Evolutionary conservation across 2,113 vertebrate genomes (phyloP).

Genomic region (Nycticorax nycticorax): DNA sequence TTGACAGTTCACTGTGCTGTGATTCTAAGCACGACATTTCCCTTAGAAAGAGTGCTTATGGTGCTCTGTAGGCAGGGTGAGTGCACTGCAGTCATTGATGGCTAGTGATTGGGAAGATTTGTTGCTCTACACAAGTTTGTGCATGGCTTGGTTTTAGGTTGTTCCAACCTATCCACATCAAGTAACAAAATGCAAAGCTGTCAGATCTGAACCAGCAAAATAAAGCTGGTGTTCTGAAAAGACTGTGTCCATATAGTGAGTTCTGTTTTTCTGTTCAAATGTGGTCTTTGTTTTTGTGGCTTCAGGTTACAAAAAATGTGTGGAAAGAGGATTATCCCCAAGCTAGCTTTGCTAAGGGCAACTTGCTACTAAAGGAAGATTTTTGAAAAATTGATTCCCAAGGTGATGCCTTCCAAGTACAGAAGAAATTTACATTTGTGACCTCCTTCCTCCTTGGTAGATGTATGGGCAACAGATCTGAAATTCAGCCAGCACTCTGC

Average conservation of each 20-base stretch:
- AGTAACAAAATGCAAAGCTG: slow-evolving; percentile 3
- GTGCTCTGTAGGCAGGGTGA: neutral
- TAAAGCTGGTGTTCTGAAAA: neutral
- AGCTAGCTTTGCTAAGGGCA: neutral
- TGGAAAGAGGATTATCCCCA: neutral
- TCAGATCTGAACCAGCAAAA: neutral
- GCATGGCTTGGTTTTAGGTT: neutral
- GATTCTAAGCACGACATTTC: slow-evolving; percentile 30
- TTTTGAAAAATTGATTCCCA: neutral
- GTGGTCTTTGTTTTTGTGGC: neutral
- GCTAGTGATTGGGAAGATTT: neutral
- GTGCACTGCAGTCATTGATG: neutral
- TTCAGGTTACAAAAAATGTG: neutral
- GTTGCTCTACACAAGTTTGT: neutral
- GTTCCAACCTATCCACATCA: neutral
- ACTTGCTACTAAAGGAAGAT: neutral
- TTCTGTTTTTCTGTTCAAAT: neutral
- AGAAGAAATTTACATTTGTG: neutral
- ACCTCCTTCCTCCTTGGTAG: neutral
- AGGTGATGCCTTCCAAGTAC: neutral
- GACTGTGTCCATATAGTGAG: neutral
- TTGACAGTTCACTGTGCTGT: slow-evolving; percentile 5
- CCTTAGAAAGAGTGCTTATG: neutral
- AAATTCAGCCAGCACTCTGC: neutral
- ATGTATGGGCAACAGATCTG: neutral